Percentiles rank a stretch among this genome's conserved stretches.
These are phyloP conservation scores for Rhagoletis pomonella DNA, from an alignment of 1,140 invertebrate genomes.

Conservation along the genomic window DNA sequence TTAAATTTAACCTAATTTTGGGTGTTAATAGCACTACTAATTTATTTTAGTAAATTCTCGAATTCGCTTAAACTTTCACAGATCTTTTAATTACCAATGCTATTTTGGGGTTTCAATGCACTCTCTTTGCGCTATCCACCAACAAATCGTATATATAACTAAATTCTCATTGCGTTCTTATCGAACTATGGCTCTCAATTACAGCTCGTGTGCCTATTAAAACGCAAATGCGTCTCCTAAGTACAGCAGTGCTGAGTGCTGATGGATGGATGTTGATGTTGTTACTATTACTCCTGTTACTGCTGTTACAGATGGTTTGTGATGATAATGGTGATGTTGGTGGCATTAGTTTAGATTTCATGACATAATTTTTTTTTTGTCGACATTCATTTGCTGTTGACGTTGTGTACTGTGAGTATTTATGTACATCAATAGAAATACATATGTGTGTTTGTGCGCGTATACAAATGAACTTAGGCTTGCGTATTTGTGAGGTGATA, in stretches of 20 bases:
- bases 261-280: neutral
- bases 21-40: too few species aligned
- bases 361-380: neutral
- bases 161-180: neutral
- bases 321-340: constrained; percentile 8
- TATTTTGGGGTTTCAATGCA: too few species aligned
- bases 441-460: neutral
- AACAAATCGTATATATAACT: too few species aligned
- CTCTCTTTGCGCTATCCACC: too few species aligned
- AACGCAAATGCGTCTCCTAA: constrained; percentile 22
- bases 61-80: too few species aligned
- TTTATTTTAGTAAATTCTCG: too few species aligned
- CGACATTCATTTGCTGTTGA: neutral
- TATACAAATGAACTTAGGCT: too few species aligned
- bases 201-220: constrained; percentile 15
- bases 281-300: too few species aligned
- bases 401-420: neutral
- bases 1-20: too few species aligned
- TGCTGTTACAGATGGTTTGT: neutral
- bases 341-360: neutral
- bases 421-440: too few species aligned
- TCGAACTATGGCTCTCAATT: neutral
- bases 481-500: neutral
- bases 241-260: constrained; percentile 3
- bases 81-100: too few species aligned